Conservation (phyloP, 2,113 vertebrate genomes). For the Myrmecobius fasciatus region DNA sequence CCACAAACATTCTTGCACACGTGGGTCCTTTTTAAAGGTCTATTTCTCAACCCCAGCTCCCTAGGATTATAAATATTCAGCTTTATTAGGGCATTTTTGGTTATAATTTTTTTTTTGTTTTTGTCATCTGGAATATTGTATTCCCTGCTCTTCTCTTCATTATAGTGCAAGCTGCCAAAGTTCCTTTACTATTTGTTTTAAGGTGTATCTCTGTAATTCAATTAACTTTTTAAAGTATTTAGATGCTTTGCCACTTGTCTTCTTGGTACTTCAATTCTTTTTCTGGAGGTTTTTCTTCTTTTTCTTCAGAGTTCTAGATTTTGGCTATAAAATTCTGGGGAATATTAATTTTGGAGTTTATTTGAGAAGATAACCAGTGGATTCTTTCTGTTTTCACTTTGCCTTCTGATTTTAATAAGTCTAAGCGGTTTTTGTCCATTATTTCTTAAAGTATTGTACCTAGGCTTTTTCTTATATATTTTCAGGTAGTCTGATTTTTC, state of each 20-base stretch:
- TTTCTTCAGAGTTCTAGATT: not conserved
- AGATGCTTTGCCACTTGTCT: not conserved
- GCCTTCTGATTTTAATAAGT: not conserved
- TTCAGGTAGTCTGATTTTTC: not conserved
- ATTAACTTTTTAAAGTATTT: too few relatives aligned
- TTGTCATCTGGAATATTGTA: not conserved
- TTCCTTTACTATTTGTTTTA: too few relatives aligned
- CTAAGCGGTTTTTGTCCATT: not conserved
- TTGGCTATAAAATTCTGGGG: not conserved
- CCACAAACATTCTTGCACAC: too few relatives aligned
- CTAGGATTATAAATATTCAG: too few relatives aligned
- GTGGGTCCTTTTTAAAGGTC: too few relatives aligned
- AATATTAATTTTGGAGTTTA: not conserved
- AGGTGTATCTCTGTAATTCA: too few relatives aligned
- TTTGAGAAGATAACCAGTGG: not conserved
- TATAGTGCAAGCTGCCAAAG: not conserved
- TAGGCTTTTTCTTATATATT: not conserved
- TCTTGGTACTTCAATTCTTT: not conserved
- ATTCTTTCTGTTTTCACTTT: not conserved
- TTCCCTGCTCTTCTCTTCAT: not conserved
- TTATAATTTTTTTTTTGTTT: not conserved
- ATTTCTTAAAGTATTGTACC: not conserved
- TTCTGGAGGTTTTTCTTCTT: not conserved
- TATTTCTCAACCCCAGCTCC: too few relatives aligned
- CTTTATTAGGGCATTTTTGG: too few relatives aligned